phyloP scores from a whole-genome alignment of 1,140 invertebrate genomes.

The Drosophila kohkoa region DNA sequence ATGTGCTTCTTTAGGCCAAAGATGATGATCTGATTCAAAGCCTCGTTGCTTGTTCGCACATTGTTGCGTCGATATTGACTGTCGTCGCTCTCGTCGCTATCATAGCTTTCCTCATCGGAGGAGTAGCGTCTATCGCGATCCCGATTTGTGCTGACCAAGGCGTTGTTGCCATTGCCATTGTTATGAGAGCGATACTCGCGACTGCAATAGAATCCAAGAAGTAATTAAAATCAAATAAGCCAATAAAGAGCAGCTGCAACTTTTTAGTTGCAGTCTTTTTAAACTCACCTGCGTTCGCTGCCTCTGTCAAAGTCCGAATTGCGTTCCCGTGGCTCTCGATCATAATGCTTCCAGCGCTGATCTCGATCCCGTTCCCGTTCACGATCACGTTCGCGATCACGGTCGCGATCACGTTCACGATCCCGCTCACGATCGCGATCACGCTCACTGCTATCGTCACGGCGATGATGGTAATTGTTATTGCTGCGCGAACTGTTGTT shows the following conservation, averaged over 20 bases:
- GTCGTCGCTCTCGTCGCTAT: conserved; percentile 82
- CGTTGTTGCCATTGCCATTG: conserved; percentile 39
- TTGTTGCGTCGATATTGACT: conserved; percentile 64
- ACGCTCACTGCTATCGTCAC: conserved; percentile 53
- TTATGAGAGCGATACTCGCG: conserved; percentile 49
- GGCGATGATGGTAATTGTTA: conserved; percentile 63
- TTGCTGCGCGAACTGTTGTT: conserved; percentile 52
- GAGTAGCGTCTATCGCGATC: conserved; percentile 55
- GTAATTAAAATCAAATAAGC: neutral
- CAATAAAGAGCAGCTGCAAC: too few species aligned
- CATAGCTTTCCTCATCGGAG: conserved; percentile 53
- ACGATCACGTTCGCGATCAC: conserved; percentile 56
- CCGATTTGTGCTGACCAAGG: conserved; percentile 20
- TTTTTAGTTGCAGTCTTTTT: too few species aligned
- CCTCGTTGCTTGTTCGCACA: conserved; percentile 89
- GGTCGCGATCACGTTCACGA: conserved; percentile 56
- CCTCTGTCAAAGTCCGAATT: conserved; percentile 57
- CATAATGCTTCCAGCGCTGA: conserved; percentile 62
- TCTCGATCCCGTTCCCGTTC: conserved; percentile 65
- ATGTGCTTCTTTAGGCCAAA: conserved; percentile 92
- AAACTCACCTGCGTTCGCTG: conserved; percentile 51
- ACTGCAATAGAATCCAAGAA: neutral
- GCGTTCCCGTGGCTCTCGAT: conserved; percentile 58
- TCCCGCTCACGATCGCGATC: conserved; percentile 58
- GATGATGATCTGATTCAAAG: conserved; percentile 94